Percentiles rank a stretch among this genome's conserved stretches.
phyloP scores from a whole-genome alignment of 2,888 invertebrate genomes.

The Cerceris ruficornis region DNA sequence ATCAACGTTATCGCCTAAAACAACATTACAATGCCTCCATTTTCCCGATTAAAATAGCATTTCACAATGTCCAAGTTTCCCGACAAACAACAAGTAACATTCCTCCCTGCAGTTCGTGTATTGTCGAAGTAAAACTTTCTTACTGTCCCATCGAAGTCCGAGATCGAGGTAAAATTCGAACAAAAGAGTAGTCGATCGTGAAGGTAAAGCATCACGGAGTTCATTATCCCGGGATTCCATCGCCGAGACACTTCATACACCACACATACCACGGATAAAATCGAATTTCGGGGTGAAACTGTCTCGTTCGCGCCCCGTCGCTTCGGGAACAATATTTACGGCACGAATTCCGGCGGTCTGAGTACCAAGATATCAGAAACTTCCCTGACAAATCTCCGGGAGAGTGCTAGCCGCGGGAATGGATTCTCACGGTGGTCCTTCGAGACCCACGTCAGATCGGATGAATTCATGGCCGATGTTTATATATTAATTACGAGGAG shows the following conservation, averaged over 20 bases:
- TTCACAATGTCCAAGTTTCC: no score
- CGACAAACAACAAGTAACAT: no score
- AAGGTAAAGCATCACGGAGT: not conserved
- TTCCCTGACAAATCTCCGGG: slow-evolving; percentile 48
- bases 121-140: not conserved
- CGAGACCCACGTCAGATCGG: slow-evolving; percentile 17
- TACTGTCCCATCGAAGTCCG: not conserved
- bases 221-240: slow-evolving; percentile 38
- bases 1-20: no score
- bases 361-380: slow-evolving; percentile 42
- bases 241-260: slow-evolving; percentile 11
- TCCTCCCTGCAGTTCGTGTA: not conserved
- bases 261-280: slow-evolving; percentile 18
- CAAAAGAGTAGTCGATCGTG: not conserved
- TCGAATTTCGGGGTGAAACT: slow-evolving; percentile 33
- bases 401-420: slow-evolving; percentile 24
- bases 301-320: slow-evolving; percentile 26
- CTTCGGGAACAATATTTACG: slow-evolving; percentile 35
- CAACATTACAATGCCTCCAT: no score
- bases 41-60: no score
- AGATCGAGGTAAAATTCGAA: not conserved
- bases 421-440: slow-evolving; percentile 36
- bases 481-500: slow-evolving; percentile 15
- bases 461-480: not conserved
- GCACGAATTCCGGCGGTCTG: slow-evolving; percentile 21